Base-by-base conservation (phyloP, 2,113 vertebrate species). In the Chionodraco myersi region DNA sequence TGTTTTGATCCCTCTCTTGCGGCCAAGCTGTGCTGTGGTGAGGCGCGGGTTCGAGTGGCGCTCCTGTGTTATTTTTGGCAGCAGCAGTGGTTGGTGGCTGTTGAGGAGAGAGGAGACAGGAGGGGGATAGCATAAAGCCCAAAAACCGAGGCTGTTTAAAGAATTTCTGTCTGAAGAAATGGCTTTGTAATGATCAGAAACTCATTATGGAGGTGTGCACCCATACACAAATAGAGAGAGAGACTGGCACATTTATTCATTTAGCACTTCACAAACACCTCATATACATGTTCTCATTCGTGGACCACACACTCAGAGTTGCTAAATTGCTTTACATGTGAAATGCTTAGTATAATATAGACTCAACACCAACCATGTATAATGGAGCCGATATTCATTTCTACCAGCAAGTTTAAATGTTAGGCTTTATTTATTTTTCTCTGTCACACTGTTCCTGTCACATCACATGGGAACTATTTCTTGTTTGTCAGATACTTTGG, bases 41-140 rank as follows among this genome's bases (percentile, higher is more conserved):
- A 93, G 92, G 91, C 92, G 86, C 92, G 90, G 94, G 92, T 92
- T 95, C 88, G 89, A 95, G 93, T 96, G 95, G 94, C 94, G 95
- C 94, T 95, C 92, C 93, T 88, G 94, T 95, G 94, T 96, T 96
- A 96, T 96, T 96, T 95, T 93, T 96, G 95, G 94, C 94, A 92
- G 93, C 85, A 88, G 92, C 83, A 79, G 92, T 85, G 95, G 95
- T 95, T 95, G 95, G 95, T 95, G 94, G 94, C 95, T 95, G 90
- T 89, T 87, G 92, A 86, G 91, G 93, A 92, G 93, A 88, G 89
- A 93, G 91, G 89, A 94, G 92, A 92, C 90, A 91, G 90, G 81
- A 81, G 91, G 89, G 88, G 93, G 86, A 90, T 81, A 75, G 79
- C 76, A 89, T 88, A 80, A 80, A 90, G 89, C 93, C 93, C 93